Evolutionary conservation across 64 coral and sea anemone genomes (phyloP), one percentile per base, ranked within the genome.

Genomic region (Platygyra sinensis): DNA sequence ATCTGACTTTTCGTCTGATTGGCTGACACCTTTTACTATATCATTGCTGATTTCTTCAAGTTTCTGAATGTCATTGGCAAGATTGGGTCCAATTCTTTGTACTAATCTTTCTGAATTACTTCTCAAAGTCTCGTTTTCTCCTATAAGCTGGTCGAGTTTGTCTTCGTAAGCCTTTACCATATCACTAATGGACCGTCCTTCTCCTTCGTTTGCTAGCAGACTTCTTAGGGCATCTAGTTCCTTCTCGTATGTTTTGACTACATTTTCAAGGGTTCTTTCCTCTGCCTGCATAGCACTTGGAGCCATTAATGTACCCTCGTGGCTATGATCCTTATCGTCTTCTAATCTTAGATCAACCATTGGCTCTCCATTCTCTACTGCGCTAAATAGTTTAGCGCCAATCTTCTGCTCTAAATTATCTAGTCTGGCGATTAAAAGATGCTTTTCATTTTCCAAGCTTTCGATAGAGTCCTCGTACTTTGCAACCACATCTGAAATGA

Each of bases 161-260:
- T 91, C 72, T 82, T 95, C 76, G 72, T 91, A 88, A 33, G 79
- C 67, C 52, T 87, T 50, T 33, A 92, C 57, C 13, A 89, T 50
- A 36, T 49, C 79, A 11, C 60, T 20, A 73, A 89, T 74, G 30
- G 86, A 31, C 14, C 67, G 46, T 11, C 67, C 73, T 52, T 88
- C 49, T 76, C 54, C 75, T 25, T 83, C 60, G 9, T 30, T 83
- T 65, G 59, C 25, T 30, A 54, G 19, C 1, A 73, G 20, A 30
- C 28, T 24, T 54, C 54, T 75, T 25, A 74, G 69, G 27, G 24
- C 69, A 57, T 73, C 71, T 16, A 87, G 85, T 69, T 87, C 52
- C 36, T 30, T 87, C 27, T 87, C 85, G 49, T 74, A 72, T 54
- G 67, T 30, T 19, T 74, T 87, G 17, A 73, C 39, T 60, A 87